These are phyloP conservation scores for Oophaga sylvatica DNA, from an alignment of 2,797 vertebrate species.

Conservation along the genomic window DNA sequence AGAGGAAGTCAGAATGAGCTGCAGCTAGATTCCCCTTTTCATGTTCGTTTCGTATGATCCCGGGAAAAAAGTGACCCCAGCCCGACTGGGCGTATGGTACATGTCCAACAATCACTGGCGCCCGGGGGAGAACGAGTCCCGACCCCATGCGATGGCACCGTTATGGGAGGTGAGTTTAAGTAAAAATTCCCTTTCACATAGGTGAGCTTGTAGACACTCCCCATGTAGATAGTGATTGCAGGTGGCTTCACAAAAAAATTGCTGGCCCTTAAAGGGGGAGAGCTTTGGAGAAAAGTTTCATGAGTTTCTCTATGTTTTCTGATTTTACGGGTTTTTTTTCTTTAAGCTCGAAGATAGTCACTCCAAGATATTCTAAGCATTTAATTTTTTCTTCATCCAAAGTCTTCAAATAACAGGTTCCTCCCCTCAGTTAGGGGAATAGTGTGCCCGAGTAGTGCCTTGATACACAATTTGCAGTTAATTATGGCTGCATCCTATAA, in stretches of 20 bases:
- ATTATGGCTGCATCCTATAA: constrained; percentile 13
- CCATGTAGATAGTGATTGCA: background rate
- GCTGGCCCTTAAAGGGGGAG: background rate
- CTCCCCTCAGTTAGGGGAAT: background rate
- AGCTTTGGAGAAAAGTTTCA: background rate
- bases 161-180: too few species aligned
- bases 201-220: background rate
- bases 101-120: too few species aligned
- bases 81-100: too few species aligned
- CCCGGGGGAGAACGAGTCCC: too few species aligned
- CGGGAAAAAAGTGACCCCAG: too few species aligned
- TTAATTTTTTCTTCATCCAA: background rate
- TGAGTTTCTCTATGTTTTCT: background rate
- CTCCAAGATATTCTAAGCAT: background rate
- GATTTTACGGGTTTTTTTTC: background rate
- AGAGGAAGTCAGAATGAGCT: too few species aligned
- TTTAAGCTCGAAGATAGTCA: background rate
- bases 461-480: background rate
- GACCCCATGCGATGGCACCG: too few species aligned
- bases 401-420: background rate
- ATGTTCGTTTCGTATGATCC: too few species aligned
- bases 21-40: too few species aligned
- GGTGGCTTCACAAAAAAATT: background rate
- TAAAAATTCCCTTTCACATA: background rate
- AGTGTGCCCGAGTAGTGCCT: background rate